These are phyloP conservation scores for Hecatera dysodea DNA, from an alignment of 2,888 invertebrate genomes.

Conservation along the genomic window DNA sequence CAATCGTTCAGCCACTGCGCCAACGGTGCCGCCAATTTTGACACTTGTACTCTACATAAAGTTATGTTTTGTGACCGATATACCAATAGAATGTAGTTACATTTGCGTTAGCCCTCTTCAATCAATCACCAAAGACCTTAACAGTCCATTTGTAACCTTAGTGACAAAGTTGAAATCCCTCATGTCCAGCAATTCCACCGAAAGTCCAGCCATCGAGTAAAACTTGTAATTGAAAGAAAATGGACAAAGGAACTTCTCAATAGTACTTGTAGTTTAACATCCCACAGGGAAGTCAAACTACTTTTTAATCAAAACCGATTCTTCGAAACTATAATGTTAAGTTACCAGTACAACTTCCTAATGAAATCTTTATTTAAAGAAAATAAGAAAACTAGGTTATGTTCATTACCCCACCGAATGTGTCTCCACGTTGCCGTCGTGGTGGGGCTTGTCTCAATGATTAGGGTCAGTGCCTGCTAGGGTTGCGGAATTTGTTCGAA, in stretches of 20 bases:
- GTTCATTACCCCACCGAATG: too few relatives aligned
- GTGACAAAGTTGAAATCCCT: conserved; percentile 9
- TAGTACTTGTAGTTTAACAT: background rate
- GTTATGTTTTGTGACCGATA: too few relatives aligned
- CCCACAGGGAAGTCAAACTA: background rate
- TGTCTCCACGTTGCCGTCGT: too few relatives aligned
- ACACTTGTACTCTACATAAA: too few relatives aligned
- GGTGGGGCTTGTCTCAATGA: too few relatives aligned
- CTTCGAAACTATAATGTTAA: background rate
- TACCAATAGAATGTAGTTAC: too few relatives aligned
- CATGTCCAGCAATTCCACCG: background rate
- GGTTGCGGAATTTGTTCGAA: too few relatives aligned
- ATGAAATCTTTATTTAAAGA: background rate
- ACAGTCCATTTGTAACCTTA: background rate
- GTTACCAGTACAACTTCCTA: background rate
- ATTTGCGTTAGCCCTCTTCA: too few relatives aligned
- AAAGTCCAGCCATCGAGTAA: background rate
- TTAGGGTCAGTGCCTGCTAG: too few relatives aligned
- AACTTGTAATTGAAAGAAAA: conserved; percentile 30
- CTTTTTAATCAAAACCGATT: conserved; percentile 4
- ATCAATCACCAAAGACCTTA: background rate
- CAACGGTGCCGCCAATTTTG: too few relatives aligned
- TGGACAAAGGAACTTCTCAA: background rate
- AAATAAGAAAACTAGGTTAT: conserved; percentile 13
- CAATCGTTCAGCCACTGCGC: too few relatives aligned